phyloP scores from a whole-genome alignment of 2,888 invertebrate species.

The Polydrusus tereticollis region DNA sequence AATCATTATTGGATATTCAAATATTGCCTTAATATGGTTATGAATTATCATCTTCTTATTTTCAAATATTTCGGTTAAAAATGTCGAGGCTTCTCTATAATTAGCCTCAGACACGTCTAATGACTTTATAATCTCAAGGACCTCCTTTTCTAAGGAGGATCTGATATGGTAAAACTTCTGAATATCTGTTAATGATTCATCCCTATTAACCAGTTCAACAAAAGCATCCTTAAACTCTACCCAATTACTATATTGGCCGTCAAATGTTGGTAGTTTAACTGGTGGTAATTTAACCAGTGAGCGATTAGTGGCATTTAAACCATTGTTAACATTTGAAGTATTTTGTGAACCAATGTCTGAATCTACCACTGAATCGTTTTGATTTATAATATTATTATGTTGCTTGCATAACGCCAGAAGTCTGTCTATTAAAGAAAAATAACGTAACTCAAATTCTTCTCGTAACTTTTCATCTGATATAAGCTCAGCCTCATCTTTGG shows the following conservation, averaged over 20 bases:
- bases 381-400: neutral
- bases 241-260: neutral
- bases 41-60: constrained; percentile 50
- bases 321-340: neutral
- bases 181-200: neutral
- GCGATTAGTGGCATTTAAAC: neutral
- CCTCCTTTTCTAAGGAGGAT: neutral
- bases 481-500: neutral
- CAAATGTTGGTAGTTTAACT: constrained; percentile 1
- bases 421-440: neutral
- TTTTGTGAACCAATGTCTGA: no score
- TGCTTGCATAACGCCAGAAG: neutral
- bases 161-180: neutral
- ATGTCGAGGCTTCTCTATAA: constrained; percentile 50
- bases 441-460: neutral
- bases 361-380: neutral
- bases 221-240: constrained; percentile 20
- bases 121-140: constrained; percentile 20
- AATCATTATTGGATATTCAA: constrained; percentile 37
- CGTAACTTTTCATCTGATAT: neutral
- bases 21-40: constrained; percentile 51
- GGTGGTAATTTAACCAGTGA: neutral
- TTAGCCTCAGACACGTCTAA: constrained; percentile 45
- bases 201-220: neutral
- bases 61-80: constrained; percentile 49